phyloP scores from a whole-genome alignment of 1,140 invertebrate genomes.

The Achatina immaculata region DNA sequence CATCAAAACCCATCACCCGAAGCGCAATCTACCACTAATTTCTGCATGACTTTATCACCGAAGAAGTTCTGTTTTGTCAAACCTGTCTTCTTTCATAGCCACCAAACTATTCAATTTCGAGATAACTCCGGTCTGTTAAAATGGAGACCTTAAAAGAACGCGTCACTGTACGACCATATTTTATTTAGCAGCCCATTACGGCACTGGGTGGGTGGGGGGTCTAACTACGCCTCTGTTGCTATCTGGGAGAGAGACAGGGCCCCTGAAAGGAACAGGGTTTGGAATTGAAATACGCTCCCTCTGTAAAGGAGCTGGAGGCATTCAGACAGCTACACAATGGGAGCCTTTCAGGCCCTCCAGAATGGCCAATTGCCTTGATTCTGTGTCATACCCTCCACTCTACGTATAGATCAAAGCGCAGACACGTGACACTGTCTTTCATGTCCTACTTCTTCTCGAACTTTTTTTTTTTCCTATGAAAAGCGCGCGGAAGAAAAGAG shows the following conservation, averaged over 20 bases:
- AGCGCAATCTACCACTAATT: too few relatives aligned
- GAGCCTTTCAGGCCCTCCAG: neutral
- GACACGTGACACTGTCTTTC: neutral
- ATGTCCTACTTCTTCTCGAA: neutral
- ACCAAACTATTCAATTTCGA: too few relatives aligned
- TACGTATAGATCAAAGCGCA: neutral
- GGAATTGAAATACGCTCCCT: neutral
- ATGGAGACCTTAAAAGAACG: neutral
- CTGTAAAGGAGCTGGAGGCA: neutral
- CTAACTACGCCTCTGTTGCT: neutral
- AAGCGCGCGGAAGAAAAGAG: neutral
- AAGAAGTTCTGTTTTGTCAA: too few relatives aligned
- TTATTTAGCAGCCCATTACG: neutral
- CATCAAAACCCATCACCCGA: too few relatives aligned
- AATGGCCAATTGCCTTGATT: conserved; percentile 7
- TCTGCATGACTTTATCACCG: too few relatives aligned
- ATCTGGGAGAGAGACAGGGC: neutral
- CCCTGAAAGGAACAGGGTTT: neutral
- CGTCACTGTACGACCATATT: neutral
- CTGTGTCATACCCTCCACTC: neutral
- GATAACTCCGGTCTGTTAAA: neutral
- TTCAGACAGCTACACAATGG: neutral
- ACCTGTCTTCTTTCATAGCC: too few relatives aligned
- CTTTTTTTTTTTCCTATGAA: neutral
- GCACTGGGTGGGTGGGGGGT: neutral